Base-by-base conservation (phyloP, 2,113 vertebrate species). In the Bujurquina vittata region DNA sequence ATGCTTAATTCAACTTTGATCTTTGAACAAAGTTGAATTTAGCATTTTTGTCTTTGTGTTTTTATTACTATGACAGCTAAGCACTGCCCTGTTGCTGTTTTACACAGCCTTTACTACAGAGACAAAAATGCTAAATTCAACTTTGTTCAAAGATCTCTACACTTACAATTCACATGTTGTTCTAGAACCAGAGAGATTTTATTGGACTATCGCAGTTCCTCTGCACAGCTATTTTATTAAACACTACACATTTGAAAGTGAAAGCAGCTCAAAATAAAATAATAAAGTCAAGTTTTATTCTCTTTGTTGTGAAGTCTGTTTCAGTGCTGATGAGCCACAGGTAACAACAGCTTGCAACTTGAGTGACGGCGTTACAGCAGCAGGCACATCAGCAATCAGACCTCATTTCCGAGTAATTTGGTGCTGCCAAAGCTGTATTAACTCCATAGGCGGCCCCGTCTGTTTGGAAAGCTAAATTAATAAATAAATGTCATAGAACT, bases 321-420 rank as follows among this genome's bases (percentile, higher is more conserved):
- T 86, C 1, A 52, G 74, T 75, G 74, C 82, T 90, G 89, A 91
- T 89, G 82, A 93, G 88, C 87, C 72, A 52, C 84, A 15, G 69
- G 87, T 87, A 69, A 65, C 84, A 94, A 88, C 87, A 92, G 91
- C 82, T 87, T 85, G 84, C 52, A 52, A 80, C 87, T 89, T 94
- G 94, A 94, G 65, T 93, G 93, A 93, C 76, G n/a, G 92, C 86
- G 76, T 80, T 77, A 52, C 79, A 88, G 84, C 87, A 90, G 90
- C 91, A 84, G 80, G 89, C 84, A 78, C 76, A 91, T 90, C 87
- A 81, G 88, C 92, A 93, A 92, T 94, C 92, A 94, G 84, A 60
- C 49, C 85, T 91, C 91, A 95, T 94, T 94, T 94, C 91, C 90
- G 81, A 52, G 84, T 91, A 93, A 94, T 94, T 90, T 92, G 73